Percentiles rank a stretch among this genome's conserved stretches.
phyloP scores from a whole-genome alignment of 1,140 invertebrate species.

The Leptonema lineaticorne region DNA sequence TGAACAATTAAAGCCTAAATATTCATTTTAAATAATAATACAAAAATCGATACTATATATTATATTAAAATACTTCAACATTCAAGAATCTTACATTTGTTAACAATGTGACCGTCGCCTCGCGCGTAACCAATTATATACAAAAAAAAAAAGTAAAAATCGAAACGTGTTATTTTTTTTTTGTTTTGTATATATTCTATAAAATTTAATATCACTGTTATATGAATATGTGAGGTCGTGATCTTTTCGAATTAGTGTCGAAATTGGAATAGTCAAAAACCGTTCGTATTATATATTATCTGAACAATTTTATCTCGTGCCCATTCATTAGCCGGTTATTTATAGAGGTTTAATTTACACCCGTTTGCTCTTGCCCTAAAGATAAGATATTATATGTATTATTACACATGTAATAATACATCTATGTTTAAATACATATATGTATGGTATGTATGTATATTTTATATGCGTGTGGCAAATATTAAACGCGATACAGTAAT shows the following conservation, averaged over 20 bases:
- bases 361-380: neutral
- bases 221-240: neutral
- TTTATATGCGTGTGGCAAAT: neutral
- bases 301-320: neutral
- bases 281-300: neutral
- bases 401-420: neutral
- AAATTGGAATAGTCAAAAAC: neutral
- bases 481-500: neutral
- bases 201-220: neutral
- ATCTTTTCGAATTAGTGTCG: slow-evolving; percentile 16
- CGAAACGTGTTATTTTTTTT: too few species aligned
- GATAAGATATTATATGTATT: neutral
- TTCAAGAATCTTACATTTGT: too few species aligned
- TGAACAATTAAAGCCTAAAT: too few species aligned
- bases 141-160: too few species aligned
- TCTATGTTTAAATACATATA: neutral
- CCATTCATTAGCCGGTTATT: slow-evolving; percentile 10
- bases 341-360: slow-evolving; percentile 1
- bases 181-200: too few species aligned
- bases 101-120: too few species aligned
- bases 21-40: too few species aligned
- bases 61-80: too few species aligned
- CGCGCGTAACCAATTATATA: too few species aligned
- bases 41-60: too few species aligned
- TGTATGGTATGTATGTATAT: too few species aligned